Base-by-base conservation (phyloP, 1,140 invertebrate species). In the Acromyrmex heyeri region DNA sequence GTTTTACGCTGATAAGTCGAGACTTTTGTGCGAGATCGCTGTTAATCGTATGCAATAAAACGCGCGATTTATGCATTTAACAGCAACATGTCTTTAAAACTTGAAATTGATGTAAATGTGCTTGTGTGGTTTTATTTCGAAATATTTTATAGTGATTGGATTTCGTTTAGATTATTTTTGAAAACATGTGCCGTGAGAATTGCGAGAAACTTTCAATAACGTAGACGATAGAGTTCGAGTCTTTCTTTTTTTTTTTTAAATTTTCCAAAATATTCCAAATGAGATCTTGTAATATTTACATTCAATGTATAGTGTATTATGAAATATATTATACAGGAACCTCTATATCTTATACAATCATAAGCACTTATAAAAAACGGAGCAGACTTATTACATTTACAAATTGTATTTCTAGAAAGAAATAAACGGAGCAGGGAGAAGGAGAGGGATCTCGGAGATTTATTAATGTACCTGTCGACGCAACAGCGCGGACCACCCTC, bases 391-490 rank as follows among this genome's bases (percentile, higher is more conserved):
- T 59, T 48, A 30, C 69, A 34, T 44, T 73, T 83, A 73, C 21
- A 83, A 61, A 83, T 83, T 12, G 69, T 34, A 38, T 14, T 27
- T 59, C n/a, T 67, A 57, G 48, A 59, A 30, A 82, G 34, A 73
- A 72, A 73, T 59, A 61, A 44, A n/a, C 38, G 53, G 27, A 6
- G 12, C 34, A 5, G 12, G 21, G 30, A 6, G 6, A 34, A 16
- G 30, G 12, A 7, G n/a, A 27, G n/a, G 14, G 38, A 10, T 69
- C 79, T 62, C 55, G 55, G 38, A 83, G 55, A 83, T 83, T 83
- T 73, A 83, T 83, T 83, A 83, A 83, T 83, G 69, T 73, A 83
- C 55, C 79, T 83, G 69, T 83, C 79, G 55, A 34, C 55, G 79
- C 24, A 83, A 83, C 79, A 55, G 55, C 69, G 24, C 69, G 69